A percentile compares a stretch with the other conserved stretches of the same genome.
Conservation (phyloP, 2,797 vertebrate genomes). For the Gephyroberyx darwinii region DNA sequence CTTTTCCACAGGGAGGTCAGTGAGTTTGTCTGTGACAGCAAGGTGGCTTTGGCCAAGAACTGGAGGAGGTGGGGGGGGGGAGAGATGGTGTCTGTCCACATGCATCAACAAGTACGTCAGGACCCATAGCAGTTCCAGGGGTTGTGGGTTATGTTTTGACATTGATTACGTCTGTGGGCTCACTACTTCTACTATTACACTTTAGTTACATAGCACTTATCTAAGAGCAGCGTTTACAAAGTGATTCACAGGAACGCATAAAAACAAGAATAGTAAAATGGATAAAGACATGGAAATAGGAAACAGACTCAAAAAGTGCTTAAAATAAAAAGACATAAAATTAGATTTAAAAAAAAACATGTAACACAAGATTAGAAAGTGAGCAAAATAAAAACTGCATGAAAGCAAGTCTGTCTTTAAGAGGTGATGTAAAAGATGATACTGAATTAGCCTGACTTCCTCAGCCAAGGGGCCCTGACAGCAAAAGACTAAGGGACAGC, state of each 20-base stretch:
- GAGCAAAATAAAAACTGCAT: too few relatives aligned
- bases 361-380: too few relatives aligned
- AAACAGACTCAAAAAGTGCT: background rate
- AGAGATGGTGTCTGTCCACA: slow-evolving; percentile 40
- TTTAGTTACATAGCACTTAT: slow-evolving; percentile 21
- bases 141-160: slow-evolving; percentile 31
- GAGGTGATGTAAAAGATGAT: too few relatives aligned
- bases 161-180: slow-evolving; percentile 40
- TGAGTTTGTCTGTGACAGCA: slow-evolving; percentile 73
- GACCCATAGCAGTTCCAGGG: slow-evolving; percentile 40
- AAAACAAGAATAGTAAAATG: background rate
- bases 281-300: background rate
- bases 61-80: slow-evolving; percentile 13
- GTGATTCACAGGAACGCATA: slow-evolving; percentile 3
- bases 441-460: background rate
- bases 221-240: slow-evolving; percentile 30
- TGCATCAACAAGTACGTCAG: slow-evolving; percentile 32
- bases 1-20: slow-evolving; percentile 66
- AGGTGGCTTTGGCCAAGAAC: slow-evolving; percentile 54
- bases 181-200: slow-evolving; percentile 8
- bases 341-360: too few relatives aligned
- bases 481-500: too few relatives aligned
- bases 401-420: too few relatives aligned
- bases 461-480: too few relatives aligned
- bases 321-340: too few relatives aligned